phyloP scores from a whole-genome alignment of 2,888 invertebrate genomes.

The Epirrita christyi region DNA sequence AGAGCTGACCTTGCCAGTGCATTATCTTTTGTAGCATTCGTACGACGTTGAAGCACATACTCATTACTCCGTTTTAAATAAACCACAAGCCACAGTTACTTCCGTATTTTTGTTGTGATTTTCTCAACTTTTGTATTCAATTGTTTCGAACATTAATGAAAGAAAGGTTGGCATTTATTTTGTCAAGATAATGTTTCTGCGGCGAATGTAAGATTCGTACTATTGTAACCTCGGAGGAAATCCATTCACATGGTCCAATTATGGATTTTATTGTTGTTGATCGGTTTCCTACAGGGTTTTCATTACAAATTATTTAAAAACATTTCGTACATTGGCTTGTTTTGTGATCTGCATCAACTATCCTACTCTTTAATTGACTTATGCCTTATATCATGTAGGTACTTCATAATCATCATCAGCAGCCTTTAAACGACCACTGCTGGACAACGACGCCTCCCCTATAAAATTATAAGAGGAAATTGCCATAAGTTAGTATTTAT shows the following conservation, averaged over 20 bases:
- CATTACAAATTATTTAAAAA: not conserved
- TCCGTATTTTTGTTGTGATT: conserved; percentile 71
- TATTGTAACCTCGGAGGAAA: conserved; percentile 27
- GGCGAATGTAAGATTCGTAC: conserved; percentile 1
- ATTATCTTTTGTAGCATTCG: conserved; percentile 45
- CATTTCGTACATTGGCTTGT: too few relatives aligned
- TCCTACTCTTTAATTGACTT: not conserved
- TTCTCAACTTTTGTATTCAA: conserved; percentile 48
- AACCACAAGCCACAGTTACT: conserved; percentile 67
- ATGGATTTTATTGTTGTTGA: conserved; percentile 33
- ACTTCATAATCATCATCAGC: too few relatives aligned
- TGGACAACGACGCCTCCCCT: too few relatives aligned
- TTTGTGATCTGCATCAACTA: not conserved
- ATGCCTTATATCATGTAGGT: not conserved
- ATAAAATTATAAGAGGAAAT: too few relatives aligned
- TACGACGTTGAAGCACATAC: conserved; percentile 31
- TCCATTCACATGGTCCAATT: conserved; percentile 33
- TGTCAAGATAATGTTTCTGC: not conserved
- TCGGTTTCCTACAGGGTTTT: conserved; percentile 37
- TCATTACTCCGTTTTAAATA: conserved; percentile 51
- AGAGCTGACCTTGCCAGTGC: conserved; percentile 42
- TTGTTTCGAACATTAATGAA: conserved; percentile 28
- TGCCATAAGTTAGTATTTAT: too few relatives aligned
- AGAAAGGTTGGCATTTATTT: conserved; percentile 6
- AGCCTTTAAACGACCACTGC: too few relatives aligned